phyloP scores from a whole-genome alignment of 2,797 vertebrate genomes.

The Acipenser ruthenus region DNA sequence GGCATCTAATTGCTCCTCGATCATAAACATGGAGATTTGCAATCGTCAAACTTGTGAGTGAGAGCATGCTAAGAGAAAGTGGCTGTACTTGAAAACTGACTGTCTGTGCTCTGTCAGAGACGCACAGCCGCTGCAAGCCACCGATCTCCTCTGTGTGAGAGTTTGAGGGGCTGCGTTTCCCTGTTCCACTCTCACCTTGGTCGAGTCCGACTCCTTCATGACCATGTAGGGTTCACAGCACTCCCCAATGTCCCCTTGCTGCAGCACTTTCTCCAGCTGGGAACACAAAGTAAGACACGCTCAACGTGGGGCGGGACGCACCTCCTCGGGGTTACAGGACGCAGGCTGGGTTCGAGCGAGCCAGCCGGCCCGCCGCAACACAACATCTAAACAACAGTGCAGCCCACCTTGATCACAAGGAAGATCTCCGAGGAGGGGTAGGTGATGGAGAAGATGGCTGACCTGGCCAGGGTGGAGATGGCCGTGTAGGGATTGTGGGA shows the following conservation, averaged over 20 bases:
- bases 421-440: constrained; percentile 86
- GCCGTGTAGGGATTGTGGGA: constrained; percentile 62
- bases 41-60: too few species aligned
- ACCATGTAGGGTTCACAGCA: constrained; percentile 92
- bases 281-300: not conserved
- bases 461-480: constrained; percentile 81
- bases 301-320: not conserved
- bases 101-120: too few species aligned
- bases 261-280: constrained; percentile 86
- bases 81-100: too few species aligned
- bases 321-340: constrained; percentile 8
- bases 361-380: not conserved
- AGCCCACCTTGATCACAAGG: constrained; percentile 79
- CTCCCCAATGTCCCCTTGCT: constrained; percentile 86
- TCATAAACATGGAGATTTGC: too few species aligned
- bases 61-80: too few species aligned
- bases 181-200: constrained; percentile 59
- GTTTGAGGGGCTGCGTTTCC: not conserved
- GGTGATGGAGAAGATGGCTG: constrained; percentile 86
- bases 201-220: constrained; percentile 79
- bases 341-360: not conserved
- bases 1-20: too few species aligned
- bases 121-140: not conserved
- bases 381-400: too few species aligned
- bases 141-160: not conserved